Evolutionary conservation across 2,888 invertebrate genomes (phyloP).

Genomic region (Caenorhabditis zanzibari): DNA sequence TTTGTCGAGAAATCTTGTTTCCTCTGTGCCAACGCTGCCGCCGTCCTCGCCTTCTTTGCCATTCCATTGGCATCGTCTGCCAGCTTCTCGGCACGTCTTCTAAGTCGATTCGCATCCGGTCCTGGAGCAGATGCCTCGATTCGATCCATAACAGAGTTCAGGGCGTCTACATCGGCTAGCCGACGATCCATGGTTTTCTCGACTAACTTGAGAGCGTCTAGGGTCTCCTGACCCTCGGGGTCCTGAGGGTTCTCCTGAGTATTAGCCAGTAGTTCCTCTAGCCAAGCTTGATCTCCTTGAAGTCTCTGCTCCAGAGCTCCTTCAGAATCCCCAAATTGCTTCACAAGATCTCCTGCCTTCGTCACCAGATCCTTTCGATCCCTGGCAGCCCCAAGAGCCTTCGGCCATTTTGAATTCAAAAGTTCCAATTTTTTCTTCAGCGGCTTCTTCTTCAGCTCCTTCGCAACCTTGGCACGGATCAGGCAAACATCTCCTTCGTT

Average conservation of each 20-base stretch:
- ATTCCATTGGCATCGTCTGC: slow-evolving; percentile 72
- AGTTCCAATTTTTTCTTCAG: slow-evolving; percentile 89
- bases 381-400: slow-evolving; percentile 91
- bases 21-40: slow-evolving; percentile 67
- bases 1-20: slow-evolving; percentile 61
- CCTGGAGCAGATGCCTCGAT: slow-evolving; percentile 76
- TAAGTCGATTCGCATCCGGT: slow-evolving; percentile 76
- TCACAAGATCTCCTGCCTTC: slow-evolving; percentile 73
- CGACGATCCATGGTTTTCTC: slow-evolving; percentile 71
- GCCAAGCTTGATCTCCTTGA: slow-evolving; percentile 68
- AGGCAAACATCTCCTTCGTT: slow-evolving; percentile 94
- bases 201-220: slow-evolving; percentile 68
- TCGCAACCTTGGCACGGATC: slow-evolving; percentile 83
- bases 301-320: slow-evolving; percentile 65
- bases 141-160: slow-evolving; percentile 58
- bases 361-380: slow-evolving; percentile 85
- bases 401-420: slow-evolving; percentile 94
- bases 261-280: slow-evolving; percentile 52
- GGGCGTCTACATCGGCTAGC: slow-evolving; percentile 71
- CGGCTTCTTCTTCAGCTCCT: slow-evolving; percentile 83
- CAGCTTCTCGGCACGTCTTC: slow-evolving; percentile 75
- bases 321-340: slow-evolving; percentile 70
- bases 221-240: slow-evolving; percentile 27
- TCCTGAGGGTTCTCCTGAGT: not conserved
- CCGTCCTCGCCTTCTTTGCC: slow-evolving; percentile 72